Evolutionary conservation across 2,797 vertebrate genomes (phyloP).

Genomic region (Alca torda): DNA sequence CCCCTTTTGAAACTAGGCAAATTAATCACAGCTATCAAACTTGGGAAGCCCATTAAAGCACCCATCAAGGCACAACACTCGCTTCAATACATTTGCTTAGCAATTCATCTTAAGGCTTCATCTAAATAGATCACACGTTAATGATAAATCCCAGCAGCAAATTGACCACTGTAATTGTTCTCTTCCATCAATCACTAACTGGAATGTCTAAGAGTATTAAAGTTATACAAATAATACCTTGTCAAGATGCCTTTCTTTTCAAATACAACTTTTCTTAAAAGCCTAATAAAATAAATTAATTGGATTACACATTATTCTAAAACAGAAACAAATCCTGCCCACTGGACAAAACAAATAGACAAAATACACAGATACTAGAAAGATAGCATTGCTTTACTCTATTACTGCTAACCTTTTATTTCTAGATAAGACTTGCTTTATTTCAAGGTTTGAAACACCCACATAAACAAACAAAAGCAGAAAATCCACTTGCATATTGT

Average conservation of each 20-base stretch:
- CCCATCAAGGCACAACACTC: background rate
- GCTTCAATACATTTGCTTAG: background rate
- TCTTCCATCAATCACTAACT: background rate
- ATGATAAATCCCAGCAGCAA: background rate
- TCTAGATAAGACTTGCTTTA: background rate
- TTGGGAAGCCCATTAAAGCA: background rate
- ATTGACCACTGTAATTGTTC: background rate
- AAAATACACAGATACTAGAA: background rate
- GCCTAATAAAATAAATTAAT: background rate
- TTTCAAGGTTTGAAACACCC: background rate
- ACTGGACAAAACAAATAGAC: background rate
- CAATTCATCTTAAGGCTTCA: background rate
- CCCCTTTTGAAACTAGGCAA: background rate
- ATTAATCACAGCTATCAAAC: background rate
- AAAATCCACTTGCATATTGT: background rate
- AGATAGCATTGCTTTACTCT: background rate
- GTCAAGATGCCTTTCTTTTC: background rate
- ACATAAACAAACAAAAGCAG: background rate
- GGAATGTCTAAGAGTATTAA: background rate
- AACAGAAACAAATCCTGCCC: background rate
- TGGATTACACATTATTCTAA: background rate
- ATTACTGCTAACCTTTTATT: background rate
- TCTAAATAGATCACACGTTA: background rate
- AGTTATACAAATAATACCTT: background rate
- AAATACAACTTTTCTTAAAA: background rate